phyloP scores from a whole-genome alignment of 2,797 vertebrate genomes.

The Phaenicophaeus curvirostris region DNA sequence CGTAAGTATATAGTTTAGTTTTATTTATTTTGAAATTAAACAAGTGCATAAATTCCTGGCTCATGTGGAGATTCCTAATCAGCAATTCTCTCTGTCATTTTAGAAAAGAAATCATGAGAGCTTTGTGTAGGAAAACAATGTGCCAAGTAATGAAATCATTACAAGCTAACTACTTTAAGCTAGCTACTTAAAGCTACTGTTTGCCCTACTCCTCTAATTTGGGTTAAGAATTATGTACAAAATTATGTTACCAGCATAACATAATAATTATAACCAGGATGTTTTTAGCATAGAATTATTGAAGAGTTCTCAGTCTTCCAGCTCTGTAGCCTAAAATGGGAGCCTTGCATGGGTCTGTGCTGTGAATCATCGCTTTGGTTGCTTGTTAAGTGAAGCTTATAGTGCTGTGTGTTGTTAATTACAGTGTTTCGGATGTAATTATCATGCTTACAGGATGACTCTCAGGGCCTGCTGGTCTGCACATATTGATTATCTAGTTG shows the following conservation, averaged over 20 bases:
- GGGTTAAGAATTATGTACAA: not conserved
- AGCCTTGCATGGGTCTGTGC: not conserved
- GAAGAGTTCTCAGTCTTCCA: not conserved
- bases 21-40: conserved; percentile 62
- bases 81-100: conserved; percentile 63
- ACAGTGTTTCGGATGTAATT: conserved; percentile 24
- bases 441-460: conserved; percentile 19
- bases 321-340: not conserved
- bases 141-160: conserved; percentile 49
- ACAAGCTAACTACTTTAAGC: conserved; percentile 34
- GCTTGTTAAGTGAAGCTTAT: not conserved
- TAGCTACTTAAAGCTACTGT: conserved; percentile 1
- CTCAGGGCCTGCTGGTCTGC: not conserved
- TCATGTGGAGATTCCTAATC: conserved; percentile 49
- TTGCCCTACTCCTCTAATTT: not conserved
- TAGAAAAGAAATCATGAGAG: conserved; percentile 15
- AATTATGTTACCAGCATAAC: conserved; percentile 18
- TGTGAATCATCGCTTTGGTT: conserved; percentile 17
- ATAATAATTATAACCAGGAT: conserved; percentile 16
- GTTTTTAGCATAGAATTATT: conserved; percentile 8
- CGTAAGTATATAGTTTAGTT: conserved; percentile 61
- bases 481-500: conserved; percentile 9
- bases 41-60: conserved; percentile 65
- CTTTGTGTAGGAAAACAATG: conserved; percentile 37
- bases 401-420: not conserved